Evolutionary conservation across 2,888 invertebrate species (phyloP).

Genomic region (Stegana nigrithorax): DNA sequence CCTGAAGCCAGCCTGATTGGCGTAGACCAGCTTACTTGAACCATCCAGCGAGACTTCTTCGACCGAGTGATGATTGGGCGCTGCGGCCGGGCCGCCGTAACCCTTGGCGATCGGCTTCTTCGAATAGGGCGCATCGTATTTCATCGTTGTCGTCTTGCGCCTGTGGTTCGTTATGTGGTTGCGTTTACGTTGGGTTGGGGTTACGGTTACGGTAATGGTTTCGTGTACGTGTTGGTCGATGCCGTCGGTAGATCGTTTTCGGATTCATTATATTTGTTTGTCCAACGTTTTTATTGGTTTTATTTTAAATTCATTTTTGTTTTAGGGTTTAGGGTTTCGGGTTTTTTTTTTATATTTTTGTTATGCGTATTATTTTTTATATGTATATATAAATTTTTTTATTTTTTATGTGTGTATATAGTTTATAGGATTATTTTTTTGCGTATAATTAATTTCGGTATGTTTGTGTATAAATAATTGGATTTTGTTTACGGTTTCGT

Average conservation of each 20-base stretch:
- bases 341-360: conserved; percentile 17
- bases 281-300: conserved; percentile 37
- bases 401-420: conserved; percentile 44
- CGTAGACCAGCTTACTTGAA: conserved; percentile 86
- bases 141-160: conserved; percentile 90
- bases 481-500: conserved; percentile 26
- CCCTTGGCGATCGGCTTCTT: conserved; percentile 85
- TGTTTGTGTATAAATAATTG: conserved; percentile 4
- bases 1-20: conserved; percentile 77
- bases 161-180: conserved; percentile 70
- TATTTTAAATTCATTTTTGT: conserved; percentile 6
- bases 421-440: background rate
- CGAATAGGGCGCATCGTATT: conserved; percentile 88
- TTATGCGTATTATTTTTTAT: conserved; percentile 25
- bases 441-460: too few relatives aligned
- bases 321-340: conserved; percentile 18
- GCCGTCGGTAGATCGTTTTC: conserved; percentile 26
- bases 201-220: conserved; percentile 10
- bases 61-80: conserved; percentile 79
- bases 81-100: conserved; percentile 73
- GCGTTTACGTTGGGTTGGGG: too few relatives aligned
- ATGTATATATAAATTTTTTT: conserved; percentile 35
- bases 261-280: conserved; percentile 44
- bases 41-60: conserved; percentile 85
- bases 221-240: conserved; percentile 27